These are phyloP conservation scores for Pseudococcus jackbeardsleyi DNA, from an alignment of 2,888 invertebrate species.

Conservation along the genomic window DNA sequence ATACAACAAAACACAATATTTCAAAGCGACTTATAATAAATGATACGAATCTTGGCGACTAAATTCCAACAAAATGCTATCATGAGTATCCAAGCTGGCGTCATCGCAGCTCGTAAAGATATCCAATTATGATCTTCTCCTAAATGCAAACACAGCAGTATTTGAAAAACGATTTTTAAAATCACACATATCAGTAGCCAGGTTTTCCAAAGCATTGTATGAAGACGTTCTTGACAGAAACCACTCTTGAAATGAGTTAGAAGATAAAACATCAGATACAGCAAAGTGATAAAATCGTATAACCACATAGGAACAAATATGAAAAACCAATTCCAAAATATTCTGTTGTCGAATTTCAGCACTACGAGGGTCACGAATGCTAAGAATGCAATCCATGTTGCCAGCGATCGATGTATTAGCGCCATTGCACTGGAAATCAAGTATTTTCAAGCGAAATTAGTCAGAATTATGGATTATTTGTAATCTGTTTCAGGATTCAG, in stretches of 20 bases:
- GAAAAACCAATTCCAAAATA: conserved; percentile 58
- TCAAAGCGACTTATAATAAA: conserved; percentile 58
- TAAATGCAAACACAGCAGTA: conserved; percentile 54
- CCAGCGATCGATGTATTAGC: conserved; percentile 52
- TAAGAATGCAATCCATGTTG: conserved; percentile 56
- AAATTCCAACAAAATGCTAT: conserved; percentile 55
- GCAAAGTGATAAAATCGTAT: conserved; percentile 56
- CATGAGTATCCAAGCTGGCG: conserved; percentile 58
- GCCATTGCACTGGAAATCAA: conserved; percentile 34
- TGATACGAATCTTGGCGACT: conserved; percentile 58
- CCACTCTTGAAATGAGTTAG: conserved; percentile 57
- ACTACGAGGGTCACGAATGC: conserved; percentile 54
- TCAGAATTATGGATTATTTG: not conserved
- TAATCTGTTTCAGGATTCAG: not conserved
- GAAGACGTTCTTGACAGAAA: conserved; percentile 54
- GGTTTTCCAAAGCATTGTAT: conserved; percentile 58
- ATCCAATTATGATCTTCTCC: conserved; percentile 11
- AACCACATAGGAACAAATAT: conserved; percentile 61
- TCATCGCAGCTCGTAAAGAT: conserved; percentile 46
- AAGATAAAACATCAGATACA: conserved; percentile 61
- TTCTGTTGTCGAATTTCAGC: conserved; percentile 56
- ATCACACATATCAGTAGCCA: conserved; percentile 60
- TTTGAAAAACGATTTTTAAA: conserved; percentile 60
- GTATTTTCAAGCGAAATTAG: not conserved
- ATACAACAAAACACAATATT: not conserved